Percentiles rank a stretch among this genome's conserved stretches.
Evolutionary conservation across 2,797 vertebrate genomes (phyloP).

Genomic region (Schizopygopsis malacanthus): DNA sequence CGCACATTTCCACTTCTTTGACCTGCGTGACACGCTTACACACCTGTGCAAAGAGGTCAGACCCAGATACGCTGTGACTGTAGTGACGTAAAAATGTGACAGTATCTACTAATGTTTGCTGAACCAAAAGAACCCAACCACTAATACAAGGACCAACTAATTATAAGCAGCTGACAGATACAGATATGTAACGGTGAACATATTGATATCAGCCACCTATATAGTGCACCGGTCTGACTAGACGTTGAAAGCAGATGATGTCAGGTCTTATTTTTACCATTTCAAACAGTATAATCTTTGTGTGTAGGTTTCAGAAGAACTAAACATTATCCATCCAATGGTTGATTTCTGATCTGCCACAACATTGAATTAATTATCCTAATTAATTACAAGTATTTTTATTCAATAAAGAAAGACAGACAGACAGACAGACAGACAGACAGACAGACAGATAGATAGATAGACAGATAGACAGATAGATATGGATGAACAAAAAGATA

Average conservation of each 20-base stretch:
- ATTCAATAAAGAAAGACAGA: no score
- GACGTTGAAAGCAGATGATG: background rate
- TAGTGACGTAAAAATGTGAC: slow-evolving; percentile 20
- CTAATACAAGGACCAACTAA: background rate
- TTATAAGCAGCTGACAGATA: background rate
- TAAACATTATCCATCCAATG: background rate
- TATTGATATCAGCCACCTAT: background rate
- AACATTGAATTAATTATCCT: background rate
- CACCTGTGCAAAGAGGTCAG: slow-evolving; percentile 6
- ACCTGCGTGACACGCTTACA: slow-evolving; percentile 41
- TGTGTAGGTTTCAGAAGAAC: background rate
- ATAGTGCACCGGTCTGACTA: background rate
- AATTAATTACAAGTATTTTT: no score
- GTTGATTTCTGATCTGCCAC: background rate
- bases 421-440: no score
- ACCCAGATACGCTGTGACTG: slow-evolving; percentile 8
- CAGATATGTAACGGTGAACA: background rate
- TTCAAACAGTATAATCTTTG: background rate
- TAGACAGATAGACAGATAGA: background rate
- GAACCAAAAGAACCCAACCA: background rate
- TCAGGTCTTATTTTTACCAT: background rate
- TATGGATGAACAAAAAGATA: background rate
- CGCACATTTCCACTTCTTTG: slow-evolving; percentile 59
- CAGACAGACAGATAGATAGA: background rate
- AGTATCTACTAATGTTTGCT: slow-evolving; percentile 20